These are phyloP conservation scores for Astyanax mexicanus DNA, from an alignment of 2,797 vertebrate genomes.

Conservation along the genomic window DNA sequence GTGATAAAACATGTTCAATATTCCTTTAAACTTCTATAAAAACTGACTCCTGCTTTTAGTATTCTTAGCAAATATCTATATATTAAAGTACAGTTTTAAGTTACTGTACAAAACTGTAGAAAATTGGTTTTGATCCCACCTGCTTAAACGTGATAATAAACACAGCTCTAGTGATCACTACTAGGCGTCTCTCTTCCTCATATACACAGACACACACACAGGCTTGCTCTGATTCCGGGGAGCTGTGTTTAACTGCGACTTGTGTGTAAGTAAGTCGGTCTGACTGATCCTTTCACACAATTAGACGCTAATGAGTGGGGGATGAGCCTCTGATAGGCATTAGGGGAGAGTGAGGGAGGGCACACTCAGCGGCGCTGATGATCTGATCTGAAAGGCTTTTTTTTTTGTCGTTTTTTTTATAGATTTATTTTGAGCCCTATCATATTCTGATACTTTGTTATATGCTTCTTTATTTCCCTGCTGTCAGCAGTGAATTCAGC, in stretches of 20 bases:
- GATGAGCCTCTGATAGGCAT: constrained; percentile 10
- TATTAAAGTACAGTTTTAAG: too few species aligned
- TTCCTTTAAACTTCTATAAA: too few species aligned
- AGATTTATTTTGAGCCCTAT: background rate
- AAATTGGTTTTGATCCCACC: background rate
- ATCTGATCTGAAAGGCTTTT: too few species aligned
- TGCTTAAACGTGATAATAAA: background rate
- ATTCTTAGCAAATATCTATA: too few species aligned
- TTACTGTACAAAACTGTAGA: too few species aligned
- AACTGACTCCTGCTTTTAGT: too few species aligned
- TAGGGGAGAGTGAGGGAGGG: background rate
- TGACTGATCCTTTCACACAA: constrained; percentile 46
- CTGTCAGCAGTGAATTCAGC: too few species aligned
- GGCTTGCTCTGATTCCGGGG: constrained; percentile 41
- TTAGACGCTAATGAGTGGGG: constrained; percentile 33
- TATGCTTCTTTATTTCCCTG: too few species aligned
- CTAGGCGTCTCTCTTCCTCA: too few species aligned
- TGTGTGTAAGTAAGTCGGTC: constrained; percentile 43
- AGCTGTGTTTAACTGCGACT: constrained; percentile 47
- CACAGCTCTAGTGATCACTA: background rate
- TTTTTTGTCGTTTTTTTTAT: background rate
- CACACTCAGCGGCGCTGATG: too few species aligned
- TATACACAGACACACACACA: constrained; percentile 27
- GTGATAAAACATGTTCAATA: too few species aligned
- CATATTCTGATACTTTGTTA: background rate